Percentiles rank a stretch among this genome's conserved stretches.
These are phyloP conservation scores for Criorhina ranunculi DNA, from an alignment of 2,888 invertebrate species.

Conservation along the genomic window DNA sequence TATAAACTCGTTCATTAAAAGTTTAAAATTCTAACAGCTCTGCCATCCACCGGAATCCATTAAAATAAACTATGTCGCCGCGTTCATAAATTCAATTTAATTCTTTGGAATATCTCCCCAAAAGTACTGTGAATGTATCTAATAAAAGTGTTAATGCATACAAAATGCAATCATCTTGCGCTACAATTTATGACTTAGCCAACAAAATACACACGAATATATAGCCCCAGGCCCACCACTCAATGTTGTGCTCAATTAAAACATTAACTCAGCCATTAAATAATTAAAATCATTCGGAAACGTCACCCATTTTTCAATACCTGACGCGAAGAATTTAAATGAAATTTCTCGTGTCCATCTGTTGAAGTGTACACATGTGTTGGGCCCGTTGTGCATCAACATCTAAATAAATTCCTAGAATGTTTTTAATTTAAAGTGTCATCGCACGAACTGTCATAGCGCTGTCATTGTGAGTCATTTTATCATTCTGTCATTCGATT, in stretches of 20 bases:
- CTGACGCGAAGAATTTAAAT: constrained; percentile 24
- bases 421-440: constrained; percentile 33
- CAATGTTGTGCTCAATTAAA: constrained; percentile 50
- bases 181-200: constrained; percentile 5
- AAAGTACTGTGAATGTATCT: constrained; percentile 1
- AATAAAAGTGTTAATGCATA: constrained; percentile 45
- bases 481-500: constrained; percentile 9
- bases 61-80: constrained; percentile 8
- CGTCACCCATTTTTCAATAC: constrained; percentile 39
- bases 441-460: constrained; percentile 14
- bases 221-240: constrained; percentile 1
- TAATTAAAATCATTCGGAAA: constrained; percentile 47
- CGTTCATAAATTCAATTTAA: constrained; percentile 32
- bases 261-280: constrained; percentile 52
- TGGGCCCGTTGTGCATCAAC: constrained; percentile 7
- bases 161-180: constrained; percentile 22
- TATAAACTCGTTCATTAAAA: constrained; percentile 44
- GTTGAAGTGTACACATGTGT: constrained; percentile 10
- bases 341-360: constrained; percentile 10
- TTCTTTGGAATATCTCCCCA: constrained; percentile 1
- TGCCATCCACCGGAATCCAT: constrained; percentile 20
- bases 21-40: background rate
- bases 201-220: constrained; percentile 2
- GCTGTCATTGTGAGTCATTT: constrained; percentile 35
- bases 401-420: constrained; percentile 14